Evolutionary conservation across 2,797 vertebrate species (phyloP).

Genomic region (Girardinus metallicus): DNA sequence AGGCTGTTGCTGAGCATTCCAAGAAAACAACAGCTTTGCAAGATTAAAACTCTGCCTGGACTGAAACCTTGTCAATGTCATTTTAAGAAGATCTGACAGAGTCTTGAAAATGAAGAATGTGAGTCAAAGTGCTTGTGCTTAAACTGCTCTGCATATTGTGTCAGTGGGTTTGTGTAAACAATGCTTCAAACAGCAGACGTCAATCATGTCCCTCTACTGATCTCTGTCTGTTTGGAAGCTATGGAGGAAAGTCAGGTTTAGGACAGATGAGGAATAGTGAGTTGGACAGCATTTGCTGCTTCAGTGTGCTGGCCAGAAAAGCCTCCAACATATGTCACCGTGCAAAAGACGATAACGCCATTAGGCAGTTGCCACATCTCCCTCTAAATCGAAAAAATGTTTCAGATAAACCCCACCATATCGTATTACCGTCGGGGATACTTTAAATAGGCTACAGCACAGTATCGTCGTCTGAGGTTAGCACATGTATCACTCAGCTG

Average conservation of each 20-base stretch:
- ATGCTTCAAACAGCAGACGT: conserved; percentile 18
- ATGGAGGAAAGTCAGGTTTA: conserved; percentile 42
- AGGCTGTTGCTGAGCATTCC: conserved; percentile 41
- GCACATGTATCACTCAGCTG: conserved; percentile 73
- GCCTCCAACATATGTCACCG: conserved; percentile 69
- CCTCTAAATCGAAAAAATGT: conserved; percentile 50
- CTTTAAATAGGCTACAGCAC: conserved; percentile 63
- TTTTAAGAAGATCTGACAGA: conserved; percentile 8
- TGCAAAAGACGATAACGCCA: conserved; percentile 55
- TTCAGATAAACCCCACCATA: conserved; percentile 56
- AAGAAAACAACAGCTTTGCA: conserved; percentile 49
- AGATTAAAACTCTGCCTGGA: conserved; percentile 12
- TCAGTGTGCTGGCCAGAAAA: conserved; percentile 48
- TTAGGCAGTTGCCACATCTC: conserved; percentile 60
- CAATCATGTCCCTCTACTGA: conserved; percentile 15
- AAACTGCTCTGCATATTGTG: conserved; percentile 9
- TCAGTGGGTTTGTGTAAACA: conserved; percentile 24
- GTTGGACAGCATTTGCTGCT: conserved; percentile 56
- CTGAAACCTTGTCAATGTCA: conserved; percentile 6
- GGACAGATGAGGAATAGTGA: conserved; percentile 40
- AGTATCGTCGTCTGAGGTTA: conserved; percentile 62
- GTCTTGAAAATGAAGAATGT: background rate
- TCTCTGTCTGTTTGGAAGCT: background rate
- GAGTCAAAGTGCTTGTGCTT: background rate
- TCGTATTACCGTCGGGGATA: conserved; percentile 59